Base-by-base conservation (phyloP, 2,113 vertebrate species). In the Chamaetylas fuelleborni region DNA sequence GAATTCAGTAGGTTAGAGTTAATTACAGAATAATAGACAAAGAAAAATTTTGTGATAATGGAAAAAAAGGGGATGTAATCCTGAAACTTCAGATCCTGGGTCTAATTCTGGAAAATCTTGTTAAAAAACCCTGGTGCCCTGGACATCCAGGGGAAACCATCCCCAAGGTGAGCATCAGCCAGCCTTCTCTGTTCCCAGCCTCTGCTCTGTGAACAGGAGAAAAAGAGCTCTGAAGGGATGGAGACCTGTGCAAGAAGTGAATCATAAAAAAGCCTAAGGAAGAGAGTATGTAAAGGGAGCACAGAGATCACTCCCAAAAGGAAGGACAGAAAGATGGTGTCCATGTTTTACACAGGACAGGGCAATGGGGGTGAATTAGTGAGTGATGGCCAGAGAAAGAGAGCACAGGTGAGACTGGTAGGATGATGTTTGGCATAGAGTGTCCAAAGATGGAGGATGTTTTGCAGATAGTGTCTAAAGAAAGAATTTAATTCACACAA, bases 331-430 rank as follows among this genome's bases (percentile, higher is more conserved):
- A 12, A 2, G 15, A 0, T n/a, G 14, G 5, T 34, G 25, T 57
- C 71, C 12, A 12, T 23, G 22, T 34, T 38, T 84, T 38, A n/a
- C 40, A 74, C 22, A 40, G 40, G 54, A 64, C 60, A 50, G 47
- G 28, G 43, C 42, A 79, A 19, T 5, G 1, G 29, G 9, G 5
- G 11, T 61, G 62, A 74, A 29, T 25, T 62, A 77, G n/a, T 0
- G 1, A n/a, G 45, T 67, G 28, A 20, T 72, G 34, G 40, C 25
- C 78, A 87, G 57, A 71, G 60, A 60, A 48, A 65, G 25, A 66
- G 8, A 80, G 9, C 26, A 36, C 0, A 3, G 57, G 57, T 70
- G 0, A 0, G 19, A 66, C 36, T 4, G 3, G 13, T 58, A 28
- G 43, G 20, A 40, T 67, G 31, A 43, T 3, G 5, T 47, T 79